Evolutionary conservation across 1,140 invertebrate genomes (phyloP).

Genomic region (Ericerus pela): DNA sequence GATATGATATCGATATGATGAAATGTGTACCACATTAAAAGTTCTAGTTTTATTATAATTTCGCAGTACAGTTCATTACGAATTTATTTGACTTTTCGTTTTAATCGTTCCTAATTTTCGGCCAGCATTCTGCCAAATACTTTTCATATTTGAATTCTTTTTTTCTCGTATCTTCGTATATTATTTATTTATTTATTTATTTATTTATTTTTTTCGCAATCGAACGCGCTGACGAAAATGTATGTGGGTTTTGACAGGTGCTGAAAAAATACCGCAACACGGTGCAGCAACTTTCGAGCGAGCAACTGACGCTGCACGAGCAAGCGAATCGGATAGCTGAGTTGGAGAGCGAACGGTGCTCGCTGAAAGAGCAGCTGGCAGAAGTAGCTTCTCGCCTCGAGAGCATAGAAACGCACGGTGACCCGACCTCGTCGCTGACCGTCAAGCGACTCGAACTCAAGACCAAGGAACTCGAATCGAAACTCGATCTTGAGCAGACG

Average conservation of each 20-base stretch:
- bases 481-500: constrained; percentile 74
- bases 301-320: constrained; percentile 66
- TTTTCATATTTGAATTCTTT: no score
- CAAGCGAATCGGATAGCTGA: constrained; percentile 63
- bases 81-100: no score
- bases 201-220: constrained; percentile 5
- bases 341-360: constrained; percentile 57
- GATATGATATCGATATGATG: no score
- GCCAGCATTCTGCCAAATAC: no score
- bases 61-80: no score
- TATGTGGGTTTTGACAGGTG: constrained; percentile 76
- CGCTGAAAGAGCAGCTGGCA: constrained; percentile 55
- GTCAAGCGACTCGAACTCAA: constrained; percentile 54
- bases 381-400: constrained; percentile 62
- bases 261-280: constrained; percentile 82
- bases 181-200: constrained; percentile 14
- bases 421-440: constrained; percentile 56
- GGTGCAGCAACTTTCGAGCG: constrained; percentile 68
- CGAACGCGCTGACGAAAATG: constrained; percentile 87
- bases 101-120: no score
- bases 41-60: no score
- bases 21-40: no score
- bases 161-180: constrained; percentile 8
- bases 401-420: constrained; percentile 57
- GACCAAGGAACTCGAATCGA: constrained; percentile 74